These are phyloP conservation scores for Oxyruncus cristatus DNA, from an alignment of 2,113 vertebrate genomes.

Conservation along the genomic window DNA sequence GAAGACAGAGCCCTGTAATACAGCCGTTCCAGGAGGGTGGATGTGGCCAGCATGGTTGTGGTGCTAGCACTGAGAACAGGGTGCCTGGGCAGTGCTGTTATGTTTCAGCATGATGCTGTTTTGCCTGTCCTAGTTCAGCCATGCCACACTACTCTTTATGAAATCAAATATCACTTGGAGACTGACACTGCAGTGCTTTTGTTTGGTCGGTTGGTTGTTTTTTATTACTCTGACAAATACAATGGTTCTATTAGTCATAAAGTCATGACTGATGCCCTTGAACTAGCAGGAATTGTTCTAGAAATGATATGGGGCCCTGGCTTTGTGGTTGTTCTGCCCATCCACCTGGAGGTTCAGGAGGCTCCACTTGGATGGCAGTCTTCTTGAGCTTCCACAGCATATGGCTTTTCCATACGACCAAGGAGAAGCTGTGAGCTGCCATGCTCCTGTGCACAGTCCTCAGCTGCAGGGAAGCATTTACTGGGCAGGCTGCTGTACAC, in stretches of 20 bases:
- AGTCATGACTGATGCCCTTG: not conserved
- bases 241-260: not conserved
- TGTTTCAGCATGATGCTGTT: not conserved
- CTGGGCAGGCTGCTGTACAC: fast-evolving
- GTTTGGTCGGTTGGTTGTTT: not conserved
- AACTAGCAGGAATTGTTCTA: not conserved
- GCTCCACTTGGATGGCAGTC: not conserved
- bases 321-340: not conserved
- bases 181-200: not conserved
- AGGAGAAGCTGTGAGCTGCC: not conserved
- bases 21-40: fast-evolving
- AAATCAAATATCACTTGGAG: not conserved
- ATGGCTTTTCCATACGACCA: fast-evolving
- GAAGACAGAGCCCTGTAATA: fast-evolving
- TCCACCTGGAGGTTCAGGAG: not conserved
- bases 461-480: not conserved
- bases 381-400: not conserved
- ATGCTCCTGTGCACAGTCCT: not conserved
- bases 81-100: not conserved
- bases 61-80: not conserved
- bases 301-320: not conserved
- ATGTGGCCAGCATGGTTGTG: fast-evolving
- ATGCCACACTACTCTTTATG: not conserved
- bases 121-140: not conserved
- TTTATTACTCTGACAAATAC: not conserved